A percentile compares a stretch with the other conserved stretches of the same genome.
These are phyloP conservation scores for Zygaena filipendulae DNA, from an alignment of 2,888 invertebrate species.

Conservation along the genomic window DNA sequence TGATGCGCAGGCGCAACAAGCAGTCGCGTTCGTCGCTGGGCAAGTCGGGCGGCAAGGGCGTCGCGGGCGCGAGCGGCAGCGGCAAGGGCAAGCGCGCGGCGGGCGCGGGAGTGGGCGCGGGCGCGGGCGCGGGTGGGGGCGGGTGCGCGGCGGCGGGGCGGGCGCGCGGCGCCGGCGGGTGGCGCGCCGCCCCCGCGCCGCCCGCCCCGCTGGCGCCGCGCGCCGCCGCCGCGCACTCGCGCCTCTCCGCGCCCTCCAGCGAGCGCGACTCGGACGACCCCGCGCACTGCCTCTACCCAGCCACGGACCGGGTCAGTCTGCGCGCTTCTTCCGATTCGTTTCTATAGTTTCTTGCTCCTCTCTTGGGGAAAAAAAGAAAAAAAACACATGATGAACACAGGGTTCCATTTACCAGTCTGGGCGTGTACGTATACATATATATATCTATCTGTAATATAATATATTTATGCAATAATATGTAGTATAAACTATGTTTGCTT, in stretches of 20 bases:
- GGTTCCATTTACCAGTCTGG: too few species aligned
- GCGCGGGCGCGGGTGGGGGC: slow-evolving; percentile 24
- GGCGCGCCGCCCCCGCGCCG: slow-evolving; percentile 12
- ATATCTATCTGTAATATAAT: too few species aligned
- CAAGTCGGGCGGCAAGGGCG: slow-evolving; percentile 23
- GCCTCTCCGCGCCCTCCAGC: slow-evolving; percentile 45
- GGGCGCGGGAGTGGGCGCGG: slow-evolving; percentile 10
- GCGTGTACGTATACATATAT: too few species aligned
- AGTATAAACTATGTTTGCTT: too few species aligned
- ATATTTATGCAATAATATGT: too few species aligned
- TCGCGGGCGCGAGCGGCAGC: slow-evolving; percentile 18
- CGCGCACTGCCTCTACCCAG: slow-evolving; percentile 27
- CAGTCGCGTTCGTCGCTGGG: slow-evolving; percentile 31
- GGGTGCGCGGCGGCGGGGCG: slow-evolving; percentile 19
- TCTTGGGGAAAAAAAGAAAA: too few species aligned
- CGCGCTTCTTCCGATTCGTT: not conserved
- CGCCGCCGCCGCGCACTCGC: slow-evolving; percentile 21
- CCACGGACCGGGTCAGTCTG: slow-evolving; percentile 31
- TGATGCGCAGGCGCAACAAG: slow-evolving; percentile 47
- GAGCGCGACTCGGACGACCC: slow-evolving; percentile 56
- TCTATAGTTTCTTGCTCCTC: too few species aligned
- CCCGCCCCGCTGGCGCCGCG: slow-evolving; percentile 11
- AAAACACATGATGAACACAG: too few species aligned
- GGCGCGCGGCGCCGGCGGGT: slow-evolving; percentile 13
- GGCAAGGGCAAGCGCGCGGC: slow-evolving; percentile 21